Conservation (phyloP, 1,140 invertebrate species). For the Protaetia brevitarsis region DNA sequence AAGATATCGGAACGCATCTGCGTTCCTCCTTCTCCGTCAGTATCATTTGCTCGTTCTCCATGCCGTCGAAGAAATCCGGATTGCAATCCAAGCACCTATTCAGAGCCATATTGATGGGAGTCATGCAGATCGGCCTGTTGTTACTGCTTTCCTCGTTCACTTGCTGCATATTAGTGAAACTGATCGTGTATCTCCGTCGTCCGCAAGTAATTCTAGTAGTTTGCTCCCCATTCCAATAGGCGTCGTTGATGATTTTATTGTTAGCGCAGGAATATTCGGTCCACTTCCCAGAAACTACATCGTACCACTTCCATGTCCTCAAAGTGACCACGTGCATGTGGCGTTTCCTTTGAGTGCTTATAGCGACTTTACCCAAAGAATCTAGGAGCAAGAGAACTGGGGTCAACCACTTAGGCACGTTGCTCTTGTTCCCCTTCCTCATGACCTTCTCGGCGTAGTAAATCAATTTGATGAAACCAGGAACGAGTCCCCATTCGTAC, state of each 20-base stretch:
- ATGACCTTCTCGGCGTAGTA: slow-evolving; percentile 46
- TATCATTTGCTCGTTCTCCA: slow-evolving; percentile 30
- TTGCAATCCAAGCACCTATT: slow-evolving; percentile 30
- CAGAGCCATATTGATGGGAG: slow-evolving; percentile 52
- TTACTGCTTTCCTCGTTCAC: slow-evolving; percentile 80
- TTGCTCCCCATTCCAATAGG: slow-evolving; percentile 74
- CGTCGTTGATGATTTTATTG: slow-evolving; percentile 80
- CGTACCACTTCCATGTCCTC: slow-evolving; percentile 83
- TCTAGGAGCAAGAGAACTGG: slow-evolving; percentile 76
- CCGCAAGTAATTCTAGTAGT: slow-evolving; percentile 72
- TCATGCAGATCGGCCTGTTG: slow-evolving; percentile 77
- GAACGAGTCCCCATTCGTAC: slow-evolving; percentile 54
- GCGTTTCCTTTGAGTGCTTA: slow-evolving; percentile 67
- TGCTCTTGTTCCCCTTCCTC: not conserved
- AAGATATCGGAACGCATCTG: slow-evolving; percentile 37
- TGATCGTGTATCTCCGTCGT: slow-evolving; percentile 73
- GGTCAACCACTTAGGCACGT: slow-evolving; percentile 76
- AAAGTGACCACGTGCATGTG: slow-evolving; percentile 67
- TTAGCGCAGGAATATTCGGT: slow-evolving; percentile 70
- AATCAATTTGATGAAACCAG: slow-evolving; percentile 57
- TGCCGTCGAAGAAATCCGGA: slow-evolving; percentile 34
- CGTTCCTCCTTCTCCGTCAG: slow-evolving; percentile 41
- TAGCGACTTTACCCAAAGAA: slow-evolving; percentile 75
- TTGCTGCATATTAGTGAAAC: slow-evolving; percentile 81
- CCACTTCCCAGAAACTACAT: slow-evolving; percentile 79